These are phyloP conservation scores for Brachionus manjavacas DNA, from an alignment of 1,140 invertebrate genomes.

Conservation along the genomic window DNA sequence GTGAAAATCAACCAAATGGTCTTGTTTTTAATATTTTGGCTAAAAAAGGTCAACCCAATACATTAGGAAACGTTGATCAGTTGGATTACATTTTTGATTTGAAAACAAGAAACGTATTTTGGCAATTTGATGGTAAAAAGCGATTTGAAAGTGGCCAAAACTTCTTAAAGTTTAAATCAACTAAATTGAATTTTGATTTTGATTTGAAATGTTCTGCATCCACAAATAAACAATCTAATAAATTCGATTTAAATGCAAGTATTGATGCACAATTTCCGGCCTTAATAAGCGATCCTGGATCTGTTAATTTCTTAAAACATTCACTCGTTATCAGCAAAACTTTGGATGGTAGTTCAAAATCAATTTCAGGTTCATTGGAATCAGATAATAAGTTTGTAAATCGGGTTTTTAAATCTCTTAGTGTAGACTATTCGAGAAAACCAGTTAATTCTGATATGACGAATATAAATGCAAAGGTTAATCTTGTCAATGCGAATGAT, in stretches of 20 bases:
- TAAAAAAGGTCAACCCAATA: slow-evolving; percentile 22
- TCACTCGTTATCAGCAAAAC: not conserved
- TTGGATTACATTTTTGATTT: slow-evolving; percentile 8
- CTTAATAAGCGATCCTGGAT: not conserved
- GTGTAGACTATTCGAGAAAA: slow-evolving; percentile 10
- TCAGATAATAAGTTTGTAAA: not conserved
- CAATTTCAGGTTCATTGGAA: not conserved
- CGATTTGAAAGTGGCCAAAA: not conserved
- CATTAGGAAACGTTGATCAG: not conserved
- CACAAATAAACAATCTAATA: not conserved
- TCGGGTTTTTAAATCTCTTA: not conserved
- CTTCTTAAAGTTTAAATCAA: not conserved
- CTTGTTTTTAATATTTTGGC: not conserved
- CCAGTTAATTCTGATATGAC: not conserved
- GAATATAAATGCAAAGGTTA: not conserved
- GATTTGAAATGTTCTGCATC: not conserved
- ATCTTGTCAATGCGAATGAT: not conserved
- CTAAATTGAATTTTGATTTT: not conserved
- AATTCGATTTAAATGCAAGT: not conserved
- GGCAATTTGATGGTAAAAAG: not conserved
- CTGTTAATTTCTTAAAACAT: not conserved
- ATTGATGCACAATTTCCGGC: not conserved
- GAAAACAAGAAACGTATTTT: not conserved
- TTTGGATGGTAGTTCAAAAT: not conserved
- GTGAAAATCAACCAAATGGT: not conserved